phyloP scores from a whole-genome alignment of 2,888 invertebrate genomes.

The Caenorhabditis sp. region DNA sequence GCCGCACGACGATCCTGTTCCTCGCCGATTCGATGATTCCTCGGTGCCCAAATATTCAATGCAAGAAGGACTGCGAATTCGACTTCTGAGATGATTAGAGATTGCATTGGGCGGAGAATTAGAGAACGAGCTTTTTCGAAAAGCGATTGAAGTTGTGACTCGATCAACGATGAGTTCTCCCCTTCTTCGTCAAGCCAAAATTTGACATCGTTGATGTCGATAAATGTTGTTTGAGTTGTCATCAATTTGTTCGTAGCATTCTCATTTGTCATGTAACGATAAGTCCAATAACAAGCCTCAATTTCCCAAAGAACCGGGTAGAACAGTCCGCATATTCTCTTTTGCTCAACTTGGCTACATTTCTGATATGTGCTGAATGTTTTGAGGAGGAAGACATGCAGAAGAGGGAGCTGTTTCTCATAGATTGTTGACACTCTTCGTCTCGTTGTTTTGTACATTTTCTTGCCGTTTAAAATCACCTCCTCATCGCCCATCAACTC shows the following conservation, averaged over 20 bases:
- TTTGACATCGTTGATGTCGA: slow-evolving; percentile 16
- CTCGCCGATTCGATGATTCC: slow-evolving; percentile 11
- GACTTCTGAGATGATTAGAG: slow-evolving; percentile 26
- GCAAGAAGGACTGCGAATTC: slow-evolving; percentile 29
- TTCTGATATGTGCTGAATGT: slow-evolving; percentile 18
- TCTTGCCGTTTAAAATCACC: slow-evolving; percentile 19
- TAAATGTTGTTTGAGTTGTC: slow-evolving; percentile 35
- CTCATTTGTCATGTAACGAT: slow-evolving; percentile 22
- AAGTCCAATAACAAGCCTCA: slow-evolving; percentile 37
- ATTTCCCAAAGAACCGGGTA: slow-evolving; percentile 36
- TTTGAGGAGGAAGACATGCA: slow-evolving; percentile 20
- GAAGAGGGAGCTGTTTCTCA: slow-evolving; percentile 25
- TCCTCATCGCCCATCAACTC: slow-evolving; percentile 8
- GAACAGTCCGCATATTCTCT: slow-evolving; percentile 20
- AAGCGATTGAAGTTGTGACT: slow-evolving; percentile 1
- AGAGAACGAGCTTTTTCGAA: slow-evolving; percentile 3
- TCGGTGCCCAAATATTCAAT: slow-evolving; percentile 30
- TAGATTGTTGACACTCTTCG: slow-evolving; percentile 17
- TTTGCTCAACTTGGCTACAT: slow-evolving; percentile 1
- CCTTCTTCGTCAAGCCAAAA: slow-evolving; percentile 21
- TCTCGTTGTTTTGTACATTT: slow-evolving; percentile 22
- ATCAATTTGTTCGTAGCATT: not conserved
- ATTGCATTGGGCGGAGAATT: slow-evolving; percentile 28
- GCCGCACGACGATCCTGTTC: slow-evolving; percentile 7
- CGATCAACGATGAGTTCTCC: not conserved